These are phyloP conservation scores for Neocloeon triangulifer DNA, from an alignment of 1,140 invertebrate genomes.

Conservation along the genomic window DNA sequence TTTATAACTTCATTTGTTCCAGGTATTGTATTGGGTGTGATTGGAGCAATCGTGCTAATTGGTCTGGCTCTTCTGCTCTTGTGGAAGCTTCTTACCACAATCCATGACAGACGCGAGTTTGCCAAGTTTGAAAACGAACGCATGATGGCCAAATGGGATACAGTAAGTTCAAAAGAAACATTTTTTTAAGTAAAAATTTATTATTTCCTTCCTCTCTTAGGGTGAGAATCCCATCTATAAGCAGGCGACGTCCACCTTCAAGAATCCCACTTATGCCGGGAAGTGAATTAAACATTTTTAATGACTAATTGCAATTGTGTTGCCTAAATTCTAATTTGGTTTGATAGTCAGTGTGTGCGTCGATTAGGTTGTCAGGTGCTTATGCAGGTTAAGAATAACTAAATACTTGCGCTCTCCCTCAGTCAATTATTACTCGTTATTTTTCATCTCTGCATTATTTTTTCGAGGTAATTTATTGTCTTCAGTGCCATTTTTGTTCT, in stretches of 20 bases:
- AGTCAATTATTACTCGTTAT: too few relatives aligned
- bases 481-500: too few relatives aligned
- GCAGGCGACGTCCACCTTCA: conserved; percentile 96
- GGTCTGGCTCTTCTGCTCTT: conserved; percentile 74
- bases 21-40: conserved; percentile 85
- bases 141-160: conserved; percentile 86
- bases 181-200: neutral
- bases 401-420: too few relatives aligned
- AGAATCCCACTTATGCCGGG: conserved; percentile 88
- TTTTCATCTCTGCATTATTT: too few relatives aligned
- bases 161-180: conserved; percentile 30
- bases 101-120: conserved; percentile 89
- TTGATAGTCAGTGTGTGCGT: too few relatives aligned
- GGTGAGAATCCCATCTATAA: conserved; percentile 97
- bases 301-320: too few relatives aligned
- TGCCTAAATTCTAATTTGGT: too few relatives aligned
- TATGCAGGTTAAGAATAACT: too few relatives aligned
- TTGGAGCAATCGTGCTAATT: conserved; percentile 71
- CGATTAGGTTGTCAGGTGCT: too few relatives aligned
- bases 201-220: conserved; percentile 26
- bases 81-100: conserved; percentile 90
- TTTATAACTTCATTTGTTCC: conserved; percentile 10
- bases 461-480: too few relatives aligned
- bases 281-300: conserved; percentile 18
- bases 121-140: conserved; percentile 93